Base-by-base conservation (phyloP, 2,797 vertebrate genomes). In the Botia almorhae region DNA sequence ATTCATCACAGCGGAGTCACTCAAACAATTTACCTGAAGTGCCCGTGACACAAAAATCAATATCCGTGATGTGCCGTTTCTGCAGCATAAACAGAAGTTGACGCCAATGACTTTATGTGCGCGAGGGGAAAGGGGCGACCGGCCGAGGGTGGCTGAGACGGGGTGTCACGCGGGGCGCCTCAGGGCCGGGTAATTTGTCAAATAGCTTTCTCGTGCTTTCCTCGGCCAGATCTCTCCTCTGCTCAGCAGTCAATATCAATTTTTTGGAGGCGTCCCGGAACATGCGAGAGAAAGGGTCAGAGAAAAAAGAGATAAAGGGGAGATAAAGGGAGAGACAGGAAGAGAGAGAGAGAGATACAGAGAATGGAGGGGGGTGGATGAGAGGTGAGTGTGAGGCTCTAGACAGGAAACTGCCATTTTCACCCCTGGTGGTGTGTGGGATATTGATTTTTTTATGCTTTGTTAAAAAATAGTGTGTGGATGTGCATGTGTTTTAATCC, bases 1-100 rank as follows among this genome's bases (percentile, higher is more conserved):
- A 95, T 95, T 96, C 93, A 94, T 96, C 95, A 94, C 87, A 87
- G 92, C 91, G 91, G 87, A 93, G 91, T 93, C 89, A 80, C 95
- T 95, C 93, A 92, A 93, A 96, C 95, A 93, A 93, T 96, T 95
- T 95, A 95, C 95, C 95, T 93, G 93, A 92, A 96, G 94, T 92
- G 91, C 89, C 90, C 80, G 86, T 89, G 93, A 93, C 95, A 93
- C 89, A 61, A 80, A 92, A 95, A 97, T 97, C 96, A 83, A 97
- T 98, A 96, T 89, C 88, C 88, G 89, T 90, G 92, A 94, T 94
- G 91, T 89, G 87, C 88, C 87, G 21, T 94, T 96, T 96, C 91
- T 95, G 94, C 95, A 93, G 91, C 93, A 93, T 95, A 95, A 95
- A 96, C 95, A 94, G 88, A 93, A 93, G 93, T 89, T 84, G 88